phyloP scores from a whole-genome alignment of 2,797 vertebrate genomes.

The Allenopithecus nigroviridis region DNA sequence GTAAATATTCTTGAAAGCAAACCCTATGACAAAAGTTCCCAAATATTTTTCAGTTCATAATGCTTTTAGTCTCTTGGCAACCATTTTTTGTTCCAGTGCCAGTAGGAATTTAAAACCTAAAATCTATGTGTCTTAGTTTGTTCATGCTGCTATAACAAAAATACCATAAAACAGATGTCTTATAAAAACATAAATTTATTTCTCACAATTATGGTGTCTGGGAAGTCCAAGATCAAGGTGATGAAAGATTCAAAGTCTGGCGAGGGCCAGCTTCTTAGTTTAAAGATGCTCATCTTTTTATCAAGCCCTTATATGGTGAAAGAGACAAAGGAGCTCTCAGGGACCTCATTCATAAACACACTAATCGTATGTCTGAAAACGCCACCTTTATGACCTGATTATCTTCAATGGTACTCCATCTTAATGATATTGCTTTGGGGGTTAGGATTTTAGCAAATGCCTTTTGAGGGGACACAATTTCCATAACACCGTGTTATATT shows the following conservation, averaged over 20 bases:
- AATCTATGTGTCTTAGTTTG: not conserved
- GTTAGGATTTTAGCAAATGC: not conserved
- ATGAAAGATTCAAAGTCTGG: not conserved
- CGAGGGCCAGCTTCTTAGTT: not conserved
- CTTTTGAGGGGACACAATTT: not conserved
- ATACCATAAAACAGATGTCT: not conserved
- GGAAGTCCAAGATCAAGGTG: not conserved
- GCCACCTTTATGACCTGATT: not conserved
- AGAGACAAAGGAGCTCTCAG: not conserved
- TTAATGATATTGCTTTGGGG: not conserved
- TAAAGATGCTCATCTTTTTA: not conserved
- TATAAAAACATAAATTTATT: not conserved
- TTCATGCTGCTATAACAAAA: not conserved
- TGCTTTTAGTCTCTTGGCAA: not conserved
- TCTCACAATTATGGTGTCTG: not conserved
- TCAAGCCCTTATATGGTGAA: not conserved
- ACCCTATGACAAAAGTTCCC: not conserved
- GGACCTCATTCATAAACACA: not conserved
- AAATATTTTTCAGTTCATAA: not conserved
- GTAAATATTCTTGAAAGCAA: not conserved
- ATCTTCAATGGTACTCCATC: not conserved
- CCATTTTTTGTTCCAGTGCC: not conserved
- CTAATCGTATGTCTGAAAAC: not conserved
- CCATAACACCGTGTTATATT: not conserved
- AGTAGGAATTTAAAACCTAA: not conserved